Percentiles rank a stretch among this genome's conserved stretches.
Evolutionary conservation across 92 coral and sea anemone genomes (phyloP).

Genomic region (Epizoanthus rinbou): DNA sequence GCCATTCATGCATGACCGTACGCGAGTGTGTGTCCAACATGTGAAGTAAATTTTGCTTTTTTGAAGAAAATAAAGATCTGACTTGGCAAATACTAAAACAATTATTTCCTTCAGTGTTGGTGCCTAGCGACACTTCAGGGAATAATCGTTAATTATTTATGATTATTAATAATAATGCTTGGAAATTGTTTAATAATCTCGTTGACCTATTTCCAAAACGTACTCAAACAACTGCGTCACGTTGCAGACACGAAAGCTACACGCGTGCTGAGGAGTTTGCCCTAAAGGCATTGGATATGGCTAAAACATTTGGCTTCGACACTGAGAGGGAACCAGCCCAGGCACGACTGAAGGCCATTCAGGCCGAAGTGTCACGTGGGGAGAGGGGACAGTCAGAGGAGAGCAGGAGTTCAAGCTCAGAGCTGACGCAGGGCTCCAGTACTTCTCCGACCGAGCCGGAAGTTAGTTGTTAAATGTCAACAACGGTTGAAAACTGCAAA

Average conservation of each 20-base stretch:
- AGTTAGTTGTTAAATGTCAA: not conserved
- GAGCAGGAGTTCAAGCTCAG: not conserved
- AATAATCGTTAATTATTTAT: too few relatives aligned
- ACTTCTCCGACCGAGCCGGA: constrained; percentile 3
- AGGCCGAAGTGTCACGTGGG: constrained; percentile 4
- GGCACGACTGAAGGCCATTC: constrained; percentile 59
- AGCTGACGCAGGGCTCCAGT: not conserved
- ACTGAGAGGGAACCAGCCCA: constrained; percentile 70
- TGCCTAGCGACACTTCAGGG: too few relatives aligned
- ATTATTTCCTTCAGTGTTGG: too few relatives aligned
- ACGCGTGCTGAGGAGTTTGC: constrained; percentile 60
- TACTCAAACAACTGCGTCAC: not conserved
- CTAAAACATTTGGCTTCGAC: constrained; percentile 52
- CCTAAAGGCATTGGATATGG: constrained; percentile 50
- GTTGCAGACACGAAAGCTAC: constrained; percentile 17
- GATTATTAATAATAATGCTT: too few relatives aligned
- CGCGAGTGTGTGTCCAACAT: too few relatives aligned
- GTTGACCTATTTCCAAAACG: too few relatives aligned
- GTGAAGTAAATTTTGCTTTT: too few relatives aligned
- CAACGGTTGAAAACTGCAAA: too few relatives aligned
- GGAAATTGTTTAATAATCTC: too few relatives aligned
- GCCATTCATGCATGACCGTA: too few relatives aligned
- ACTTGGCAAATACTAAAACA: too few relatives aligned
- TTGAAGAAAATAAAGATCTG: too few relatives aligned
- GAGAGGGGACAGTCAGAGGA: not conserved